Evolutionary conservation across 1,140 invertebrate species (phyloP).

Genomic region (Cecropterus lyciades): DNA sequence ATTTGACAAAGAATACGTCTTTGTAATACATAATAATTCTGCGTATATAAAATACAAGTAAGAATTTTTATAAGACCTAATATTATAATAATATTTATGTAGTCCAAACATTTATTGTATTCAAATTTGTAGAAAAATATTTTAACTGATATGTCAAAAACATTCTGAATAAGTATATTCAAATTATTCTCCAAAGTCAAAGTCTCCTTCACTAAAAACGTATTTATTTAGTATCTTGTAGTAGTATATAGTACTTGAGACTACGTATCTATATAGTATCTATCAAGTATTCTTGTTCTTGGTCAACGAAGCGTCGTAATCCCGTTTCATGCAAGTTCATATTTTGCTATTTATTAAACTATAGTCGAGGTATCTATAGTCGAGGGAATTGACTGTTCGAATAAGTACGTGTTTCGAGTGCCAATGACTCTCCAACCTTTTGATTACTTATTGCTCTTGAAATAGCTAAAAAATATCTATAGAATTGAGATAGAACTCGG

Average conservation of each 20-base stretch:
- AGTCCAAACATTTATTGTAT: too few relatives aligned
- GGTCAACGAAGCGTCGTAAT: background rate
- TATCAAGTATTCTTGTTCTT: background rate
- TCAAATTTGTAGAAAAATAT: too few relatives aligned
- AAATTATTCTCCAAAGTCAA: background rate
- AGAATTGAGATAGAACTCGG: background rate
- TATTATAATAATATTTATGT: too few relatives aligned
- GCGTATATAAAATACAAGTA: too few relatives aligned
- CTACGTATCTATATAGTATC: background rate
- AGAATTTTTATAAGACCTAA: too few relatives aligned
- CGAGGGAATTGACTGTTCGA: background rate
- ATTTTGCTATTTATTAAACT: conserved; percentile 3
- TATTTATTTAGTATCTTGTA: too few relatives aligned
- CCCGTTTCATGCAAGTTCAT: background rate
- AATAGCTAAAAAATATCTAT: background rate
- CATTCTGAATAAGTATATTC: background rate
- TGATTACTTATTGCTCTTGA: background rate
- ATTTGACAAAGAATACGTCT: too few relatives aligned
- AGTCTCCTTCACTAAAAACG: background rate
- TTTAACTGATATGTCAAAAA: too few relatives aligned
- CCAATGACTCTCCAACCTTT: background rate
- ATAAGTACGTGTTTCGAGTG: background rate
- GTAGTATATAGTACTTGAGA: background rate
- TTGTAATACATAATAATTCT: too few relatives aligned
- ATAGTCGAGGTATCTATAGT: background rate